Evolutionary conservation across 2,888 invertebrate genomes (phyloP), one percentile per base, ranked within the genome.

Genomic region (Lingula anatina): DNA sequence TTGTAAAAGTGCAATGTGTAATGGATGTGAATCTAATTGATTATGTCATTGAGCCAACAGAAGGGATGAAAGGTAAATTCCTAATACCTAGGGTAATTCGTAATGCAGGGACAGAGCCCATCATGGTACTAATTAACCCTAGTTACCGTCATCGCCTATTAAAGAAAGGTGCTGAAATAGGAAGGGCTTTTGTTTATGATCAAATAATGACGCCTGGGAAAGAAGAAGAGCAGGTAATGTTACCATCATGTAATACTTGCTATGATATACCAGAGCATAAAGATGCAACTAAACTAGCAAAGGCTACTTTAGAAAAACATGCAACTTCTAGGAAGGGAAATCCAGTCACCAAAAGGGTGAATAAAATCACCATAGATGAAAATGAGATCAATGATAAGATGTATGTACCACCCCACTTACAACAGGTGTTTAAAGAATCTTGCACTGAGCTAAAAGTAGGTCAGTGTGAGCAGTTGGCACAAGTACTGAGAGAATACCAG

Each of bases 21-120:
- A 15, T 55, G 1, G 38, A 46, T 1, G 5, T 20, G 12, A 23
- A 43, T 5, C 20, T 55, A 24, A 4, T 36, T 12, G 44, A 49
- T n/a, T 54, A 49, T 35, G 38, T 49, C 26, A 23, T 49, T 4
- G 52, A 55, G 41, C 51, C 49, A 20, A 28, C 18, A 12, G 26
- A 36, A 5, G 35, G 48, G 23, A 23, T 50, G 21, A 27, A 36
- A 5, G 25, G n/a, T n/a, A n/a, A n/a, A n/a, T n/a, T 54, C 12
- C 25, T 44, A 15, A 39, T 54, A n/a, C 50, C 50, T 1, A 54
- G 54, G 27, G 42, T 46, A 15, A 20, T 50, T 12, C 36, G 39
- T 23, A 15, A 46, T 23, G 41, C 26, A 15, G 26, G 31, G 9
- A 23, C 39, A 2, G 24, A 44, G 12, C 50, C 54, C 28, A 25